phyloP scores from a whole-genome alignment of 2,797 vertebrate species.

The Gymnoscopelus microlampas region DNA sequence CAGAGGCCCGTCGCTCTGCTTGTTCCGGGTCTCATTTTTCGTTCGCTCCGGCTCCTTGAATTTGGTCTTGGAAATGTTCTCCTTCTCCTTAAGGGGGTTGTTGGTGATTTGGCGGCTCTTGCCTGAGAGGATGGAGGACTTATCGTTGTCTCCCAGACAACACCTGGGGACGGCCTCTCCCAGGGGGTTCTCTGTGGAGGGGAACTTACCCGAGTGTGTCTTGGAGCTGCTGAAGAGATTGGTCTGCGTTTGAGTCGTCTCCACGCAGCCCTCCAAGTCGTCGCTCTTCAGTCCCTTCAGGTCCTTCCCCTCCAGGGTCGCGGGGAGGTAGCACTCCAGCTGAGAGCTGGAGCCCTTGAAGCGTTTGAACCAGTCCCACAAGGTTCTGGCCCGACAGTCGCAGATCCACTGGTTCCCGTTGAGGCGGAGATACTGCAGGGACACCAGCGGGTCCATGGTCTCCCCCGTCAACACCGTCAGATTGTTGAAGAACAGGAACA shows the following conservation, averaged over 20 bases:
- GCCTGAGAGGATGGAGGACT: constrained; percentile 91
- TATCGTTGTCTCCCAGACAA: constrained; percentile 91
- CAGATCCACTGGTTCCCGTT: constrained; percentile 99
- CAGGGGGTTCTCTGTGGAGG: constrained; percentile 81
- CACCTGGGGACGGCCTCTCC: constrained; percentile 85
- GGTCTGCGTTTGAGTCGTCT: constrained; percentile 85
- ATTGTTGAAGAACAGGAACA: constrained; percentile 97
- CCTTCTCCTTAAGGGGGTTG: constrained; percentile 91
- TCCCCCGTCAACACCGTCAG: constrained; percentile 90
- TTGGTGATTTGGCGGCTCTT: constrained; percentile 89
- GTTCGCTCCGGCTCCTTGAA: constrained; percentile 83
- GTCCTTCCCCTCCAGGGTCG: constrained; percentile 86
- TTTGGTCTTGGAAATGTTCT: constrained; percentile 94
- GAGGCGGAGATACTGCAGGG: constrained; percentile 94
- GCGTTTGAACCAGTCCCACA: constrained; percentile 97
- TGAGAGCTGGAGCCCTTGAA: constrained; percentile 97
- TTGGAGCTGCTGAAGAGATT: constrained; percentile 87
- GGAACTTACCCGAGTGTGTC: constrained; percentile 82
- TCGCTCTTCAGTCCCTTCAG: constrained; percentile 88
- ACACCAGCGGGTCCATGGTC: constrained; percentile 88
- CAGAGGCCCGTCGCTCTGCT: constrained; percentile 93
- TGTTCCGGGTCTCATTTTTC: constrained; percentile 91
- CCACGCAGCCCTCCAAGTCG: constrained; percentile 90
- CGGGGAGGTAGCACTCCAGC: constrained; percentile 89
- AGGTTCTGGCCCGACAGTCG: constrained; percentile 92